Conservation (phyloP, 2,888 invertebrate genomes). For the Agonopterix arenella region DNA sequence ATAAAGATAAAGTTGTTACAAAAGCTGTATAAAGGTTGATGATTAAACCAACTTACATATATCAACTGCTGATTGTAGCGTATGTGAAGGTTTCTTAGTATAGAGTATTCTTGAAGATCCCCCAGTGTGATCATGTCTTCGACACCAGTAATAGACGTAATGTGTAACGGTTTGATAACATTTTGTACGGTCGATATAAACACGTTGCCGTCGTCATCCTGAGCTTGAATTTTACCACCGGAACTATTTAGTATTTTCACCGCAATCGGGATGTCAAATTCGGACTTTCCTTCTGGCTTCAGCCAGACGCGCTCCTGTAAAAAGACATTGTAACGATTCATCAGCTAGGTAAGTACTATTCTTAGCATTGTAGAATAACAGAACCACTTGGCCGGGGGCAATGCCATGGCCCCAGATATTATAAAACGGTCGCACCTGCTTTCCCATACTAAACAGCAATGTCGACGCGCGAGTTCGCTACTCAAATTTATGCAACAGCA, state of each 20-base stretch:
- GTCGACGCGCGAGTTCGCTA: too few relatives aligned
- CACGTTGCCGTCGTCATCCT: constrained; percentile 91
- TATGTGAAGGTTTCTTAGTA: constrained; percentile 92
- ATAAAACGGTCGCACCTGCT: too few relatives aligned
- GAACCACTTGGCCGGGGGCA: too few relatives aligned
- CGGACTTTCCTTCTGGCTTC: constrained; percentile 81
- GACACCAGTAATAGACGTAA: constrained; percentile 87
- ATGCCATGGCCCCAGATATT: too few relatives aligned
- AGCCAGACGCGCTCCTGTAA: constrained; percentile 91
- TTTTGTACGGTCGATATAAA: constrained; percentile 75
- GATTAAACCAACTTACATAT: constrained; percentile 82
- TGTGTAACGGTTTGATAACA: constrained; percentile 84
- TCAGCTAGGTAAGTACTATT: too few relatives aligned
- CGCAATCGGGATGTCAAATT: constrained; percentile 91
- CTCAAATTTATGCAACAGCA: too few relatives aligned
- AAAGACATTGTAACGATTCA: too few relatives aligned
- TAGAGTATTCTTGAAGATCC: constrained; percentile 96
- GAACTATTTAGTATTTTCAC: constrained; percentile 88
- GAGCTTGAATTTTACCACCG: constrained; percentile 84
- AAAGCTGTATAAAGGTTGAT: constrained; percentile 15
- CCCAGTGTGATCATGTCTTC: constrained; percentile 98
- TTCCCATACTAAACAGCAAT: too few relatives aligned
- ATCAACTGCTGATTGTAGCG: constrained; percentile 92
- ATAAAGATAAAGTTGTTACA: background rate
- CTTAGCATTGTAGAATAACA: too few relatives aligned